A percentile compares a stretch with the other conserved stretches of the same genome.
Conservation (phyloP, 2,113 vertebrate species). For the Diadophis punctatus region DNA sequence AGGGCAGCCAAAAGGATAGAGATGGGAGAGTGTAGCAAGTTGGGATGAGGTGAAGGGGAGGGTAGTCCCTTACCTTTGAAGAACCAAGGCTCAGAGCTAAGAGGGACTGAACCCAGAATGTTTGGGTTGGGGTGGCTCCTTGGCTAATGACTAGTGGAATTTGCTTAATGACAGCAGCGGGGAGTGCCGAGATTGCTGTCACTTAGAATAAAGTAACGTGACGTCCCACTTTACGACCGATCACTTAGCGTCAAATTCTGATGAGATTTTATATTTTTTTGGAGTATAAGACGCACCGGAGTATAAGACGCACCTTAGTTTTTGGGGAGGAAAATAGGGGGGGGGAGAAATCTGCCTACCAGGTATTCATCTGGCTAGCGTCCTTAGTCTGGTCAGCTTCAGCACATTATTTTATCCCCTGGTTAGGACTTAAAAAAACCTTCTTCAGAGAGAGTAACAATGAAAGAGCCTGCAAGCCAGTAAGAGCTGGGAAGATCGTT, state of each 20-base stretch:
- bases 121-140: background rate
- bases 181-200: background rate
- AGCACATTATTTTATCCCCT: no score
- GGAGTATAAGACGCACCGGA: no score
- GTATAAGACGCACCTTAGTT: no score
- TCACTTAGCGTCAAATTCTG: background rate
- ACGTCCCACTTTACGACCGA: background rate
- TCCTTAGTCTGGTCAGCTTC: no score
- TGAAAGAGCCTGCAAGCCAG: no score
- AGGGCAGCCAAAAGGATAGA: background rate
- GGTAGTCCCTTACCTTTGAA: background rate
- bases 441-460: no score
- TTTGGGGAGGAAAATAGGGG: no score
- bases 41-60: background rate
- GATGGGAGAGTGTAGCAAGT: background rate
- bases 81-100: background rate
- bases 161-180: background rate
- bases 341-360: no score
- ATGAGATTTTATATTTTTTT: no score
- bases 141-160: background rate
- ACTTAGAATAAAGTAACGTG: background rate
- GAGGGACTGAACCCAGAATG: background rate
- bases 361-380: no score
- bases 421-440: no score
- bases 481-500: no score